Evolutionary conservation across 2,797 vertebrate species (phyloP).

Genomic region (Gadopsis marmoratus): DNA sequence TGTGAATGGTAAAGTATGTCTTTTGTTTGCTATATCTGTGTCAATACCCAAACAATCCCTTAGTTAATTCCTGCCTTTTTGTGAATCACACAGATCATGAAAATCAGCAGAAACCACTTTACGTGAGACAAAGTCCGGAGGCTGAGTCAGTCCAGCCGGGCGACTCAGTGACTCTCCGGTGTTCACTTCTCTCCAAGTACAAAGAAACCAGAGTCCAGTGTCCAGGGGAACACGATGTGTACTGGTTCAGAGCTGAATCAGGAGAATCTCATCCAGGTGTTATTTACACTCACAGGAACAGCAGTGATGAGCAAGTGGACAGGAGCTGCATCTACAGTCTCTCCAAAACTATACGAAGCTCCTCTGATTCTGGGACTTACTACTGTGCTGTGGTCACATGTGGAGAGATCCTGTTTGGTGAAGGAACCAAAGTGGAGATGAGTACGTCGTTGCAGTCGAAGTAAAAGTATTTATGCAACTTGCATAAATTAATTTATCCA

Average conservation of each 20-base stretch:
- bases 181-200: conserved; percentile 34
- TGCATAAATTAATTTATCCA: too few species aligned
- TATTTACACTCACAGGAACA: conserved; percentile 21
- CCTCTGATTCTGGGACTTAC: conserved; percentile 62
- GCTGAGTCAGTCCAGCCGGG: conserved; percentile 7
- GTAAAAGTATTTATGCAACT: too few species aligned
- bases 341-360: conserved; percentile 31
- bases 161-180: conserved; percentile 22
- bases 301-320: neutral
- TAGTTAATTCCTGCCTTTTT: neutral
- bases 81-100: conserved; percentile 11
- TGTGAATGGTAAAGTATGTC: conserved; percentile 57
- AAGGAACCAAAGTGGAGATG: conserved; percentile 48
- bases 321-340: conserved; percentile 55
- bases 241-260: conserved; percentile 50
- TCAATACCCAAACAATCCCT: neutral
- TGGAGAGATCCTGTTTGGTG: conserved; percentile 65
- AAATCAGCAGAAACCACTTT: neutral
- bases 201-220: conserved; percentile 16
- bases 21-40: too few species aligned
- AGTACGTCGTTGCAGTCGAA: neutral
- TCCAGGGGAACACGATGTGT: conserved; percentile 39
- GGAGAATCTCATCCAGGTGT: conserved; percentile 18
- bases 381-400: conserved; percentile 70
- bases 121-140: conserved; percentile 7